Conservation (phyloP, 1,140 invertebrate species). For the Alviniconcha marisindica region DNA sequence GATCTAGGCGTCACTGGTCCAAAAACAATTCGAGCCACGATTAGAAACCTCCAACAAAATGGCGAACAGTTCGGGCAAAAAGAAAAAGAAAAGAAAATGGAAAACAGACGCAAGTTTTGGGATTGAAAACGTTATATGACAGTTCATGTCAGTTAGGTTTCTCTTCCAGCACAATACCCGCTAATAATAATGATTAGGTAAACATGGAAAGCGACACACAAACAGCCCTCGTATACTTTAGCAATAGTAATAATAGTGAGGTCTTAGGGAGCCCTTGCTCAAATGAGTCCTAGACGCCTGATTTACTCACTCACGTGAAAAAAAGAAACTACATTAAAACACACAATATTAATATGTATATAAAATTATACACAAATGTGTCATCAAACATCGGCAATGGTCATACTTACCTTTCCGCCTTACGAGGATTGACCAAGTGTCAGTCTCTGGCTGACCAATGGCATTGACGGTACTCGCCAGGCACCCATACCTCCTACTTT, state of each 20-base stretch:
- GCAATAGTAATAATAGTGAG: background rate
- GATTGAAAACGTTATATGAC: too few relatives aligned
- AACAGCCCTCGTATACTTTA: background rate
- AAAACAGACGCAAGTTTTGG: too few relatives aligned
- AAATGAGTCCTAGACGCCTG: background rate
- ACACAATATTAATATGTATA: background rate
- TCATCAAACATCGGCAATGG: background rate
- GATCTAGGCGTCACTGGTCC: too few relatives aligned
- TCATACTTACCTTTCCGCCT: background rate
- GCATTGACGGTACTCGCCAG: background rate
- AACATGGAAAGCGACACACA: background rate
- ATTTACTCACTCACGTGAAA: background rate
- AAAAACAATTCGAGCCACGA: too few relatives aligned
- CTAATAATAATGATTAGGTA: too few relatives aligned
- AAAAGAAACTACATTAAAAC: background rate
- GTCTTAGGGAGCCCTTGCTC: background rate
- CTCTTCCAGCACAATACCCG: too few relatives aligned
- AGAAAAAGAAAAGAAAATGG: too few relatives aligned
- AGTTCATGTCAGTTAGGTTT: too few relatives aligned
- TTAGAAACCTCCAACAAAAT: too few relatives aligned
- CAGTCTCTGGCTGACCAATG: constrained; percentile 8
- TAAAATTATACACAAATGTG: too few relatives aligned
- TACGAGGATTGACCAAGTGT: background rate
- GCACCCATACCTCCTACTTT: constrained; percentile 15
- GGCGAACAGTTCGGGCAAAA: too few relatives aligned